phyloP scores from a whole-genome alignment of 2,113 vertebrate genomes.

The Cephalopterus ornatus region DNA sequence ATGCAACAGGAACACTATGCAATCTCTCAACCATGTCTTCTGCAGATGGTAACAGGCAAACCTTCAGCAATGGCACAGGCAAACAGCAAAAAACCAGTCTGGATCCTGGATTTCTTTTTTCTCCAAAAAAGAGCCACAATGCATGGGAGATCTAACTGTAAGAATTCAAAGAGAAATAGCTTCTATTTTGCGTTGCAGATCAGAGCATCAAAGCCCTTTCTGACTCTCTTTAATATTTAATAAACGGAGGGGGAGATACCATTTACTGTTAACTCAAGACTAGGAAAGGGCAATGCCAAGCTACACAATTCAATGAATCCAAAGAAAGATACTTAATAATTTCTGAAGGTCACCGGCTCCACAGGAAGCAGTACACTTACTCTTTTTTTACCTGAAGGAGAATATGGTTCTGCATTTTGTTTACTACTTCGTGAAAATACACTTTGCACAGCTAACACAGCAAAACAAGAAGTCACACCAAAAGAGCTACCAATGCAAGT shows the following conservation, averaged over 20 bases:
- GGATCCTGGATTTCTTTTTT: not conserved
- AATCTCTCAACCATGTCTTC: not conserved
- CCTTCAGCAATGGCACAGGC: not conserved
- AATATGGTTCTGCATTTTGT: slow-evolving; percentile 55
- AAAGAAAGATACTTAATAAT: slow-evolving; percentile 26
- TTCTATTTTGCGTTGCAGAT: not conserved
- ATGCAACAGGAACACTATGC: not conserved
- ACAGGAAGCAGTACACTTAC: not conserved
- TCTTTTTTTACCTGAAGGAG: not conserved
- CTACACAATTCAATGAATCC: not conserved
- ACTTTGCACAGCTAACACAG: not conserved
- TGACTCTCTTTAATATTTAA: not conserved
- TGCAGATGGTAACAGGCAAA: not conserved
- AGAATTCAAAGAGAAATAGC: not conserved
- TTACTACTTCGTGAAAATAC: not conserved
- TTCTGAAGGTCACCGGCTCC: slow-evolving; percentile 61
- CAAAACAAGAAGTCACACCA: not conserved
- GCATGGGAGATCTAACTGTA: not conserved
- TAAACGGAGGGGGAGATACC: not conserved
- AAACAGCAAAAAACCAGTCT: not conserved
- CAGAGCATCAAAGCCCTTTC: not conserved
- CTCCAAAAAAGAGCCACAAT: not conserved
- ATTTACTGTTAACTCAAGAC: not conserved
- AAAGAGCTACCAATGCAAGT: slow-evolving; percentile 21
- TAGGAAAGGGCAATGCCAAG: not conserved